Percentiles rank a stretch among this genome's conserved stretches.
phyloP scores from a whole-genome alignment of 2,113 vertebrate species.

The Trematomus loennbergii region DNA sequence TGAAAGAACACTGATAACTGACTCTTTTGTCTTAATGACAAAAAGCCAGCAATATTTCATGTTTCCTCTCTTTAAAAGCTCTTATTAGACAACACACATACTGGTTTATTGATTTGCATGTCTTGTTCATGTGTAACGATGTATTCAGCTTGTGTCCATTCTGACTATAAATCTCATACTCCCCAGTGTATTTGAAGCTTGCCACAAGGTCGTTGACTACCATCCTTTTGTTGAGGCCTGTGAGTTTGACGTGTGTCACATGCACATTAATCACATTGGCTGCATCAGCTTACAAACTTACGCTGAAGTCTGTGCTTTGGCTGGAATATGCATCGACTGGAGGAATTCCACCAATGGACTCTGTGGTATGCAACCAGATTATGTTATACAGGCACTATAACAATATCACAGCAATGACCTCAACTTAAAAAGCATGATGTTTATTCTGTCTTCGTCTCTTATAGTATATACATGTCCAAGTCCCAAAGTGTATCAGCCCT shows the following conservation, averaged over 20 bases:
- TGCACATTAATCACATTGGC: neutral
- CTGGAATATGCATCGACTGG: conserved; percentile 83
- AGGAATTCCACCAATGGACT: conserved; percentile 78
- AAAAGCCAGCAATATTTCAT: too few species aligned
- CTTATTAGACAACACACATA: too few species aligned
- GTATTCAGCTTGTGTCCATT: conserved; percentile 8
- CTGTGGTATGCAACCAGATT: conserved; percentile 79
- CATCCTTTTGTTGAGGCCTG: conserved; percentile 74
- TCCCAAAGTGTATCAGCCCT: conserved; percentile 81
- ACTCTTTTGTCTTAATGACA: too few species aligned
- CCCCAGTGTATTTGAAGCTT: conserved; percentile 81
- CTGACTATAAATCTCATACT: conserved; percentile 4
- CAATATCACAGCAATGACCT: neutral
- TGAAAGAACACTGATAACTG: too few species aligned
- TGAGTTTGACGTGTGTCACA: conserved; percentile 72
- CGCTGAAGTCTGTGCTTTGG: conserved; percentile 76
- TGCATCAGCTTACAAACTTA: conserved; percentile 85
- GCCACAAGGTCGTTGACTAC: conserved; percentile 75
- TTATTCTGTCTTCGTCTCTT: conserved; percentile 25
- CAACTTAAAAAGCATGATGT: neutral
- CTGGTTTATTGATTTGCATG: too few species aligned
- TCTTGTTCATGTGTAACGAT: neutral
- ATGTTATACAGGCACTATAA: neutral
- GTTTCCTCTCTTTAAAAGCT: too few species aligned
- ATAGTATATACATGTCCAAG: conserved; percentile 78